Evolutionary conservation across 2,888 invertebrate genomes (phyloP).

Genomic region (Tipula unca): DNA sequence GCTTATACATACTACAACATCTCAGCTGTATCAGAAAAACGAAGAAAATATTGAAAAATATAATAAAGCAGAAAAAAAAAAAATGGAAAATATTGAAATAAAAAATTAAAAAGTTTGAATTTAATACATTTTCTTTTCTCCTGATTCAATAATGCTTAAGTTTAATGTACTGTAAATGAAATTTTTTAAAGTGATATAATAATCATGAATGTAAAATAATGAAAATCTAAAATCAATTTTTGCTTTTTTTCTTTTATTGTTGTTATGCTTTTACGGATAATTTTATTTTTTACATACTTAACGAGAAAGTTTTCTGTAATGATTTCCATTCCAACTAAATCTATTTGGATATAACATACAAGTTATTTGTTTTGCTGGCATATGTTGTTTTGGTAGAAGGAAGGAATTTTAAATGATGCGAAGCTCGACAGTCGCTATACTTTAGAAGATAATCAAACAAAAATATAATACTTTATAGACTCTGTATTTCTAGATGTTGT

Average conservation of each 20-base stretch:
- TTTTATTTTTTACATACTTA: neutral
- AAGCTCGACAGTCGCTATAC: neutral
- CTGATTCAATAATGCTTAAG: constrained; percentile 8
- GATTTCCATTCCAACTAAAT: neutral
- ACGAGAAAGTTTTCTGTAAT: neutral
- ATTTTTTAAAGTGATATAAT: neutral
- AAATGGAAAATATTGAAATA: neutral
- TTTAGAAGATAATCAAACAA: too few species aligned
- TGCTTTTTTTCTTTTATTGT: neutral
- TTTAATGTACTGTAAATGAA: constrained; percentile 8
- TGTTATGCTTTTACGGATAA: neutral
- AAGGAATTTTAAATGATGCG: neutral
- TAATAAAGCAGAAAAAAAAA: neutral
- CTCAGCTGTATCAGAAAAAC: neutral
- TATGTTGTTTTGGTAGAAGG: neutral
- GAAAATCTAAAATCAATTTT: neutral
- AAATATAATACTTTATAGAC: too few species aligned
- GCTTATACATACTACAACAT: neutral
- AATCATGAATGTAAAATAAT: constrained; percentile 14
- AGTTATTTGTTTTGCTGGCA: neutral
- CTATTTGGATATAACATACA: neutral
- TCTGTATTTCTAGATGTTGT: too few species aligned
- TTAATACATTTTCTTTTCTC: neutral
- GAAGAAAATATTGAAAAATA: neutral
- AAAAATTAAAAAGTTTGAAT: neutral